phyloP scores from a whole-genome alignment of 1,140 invertebrate species.

The Saccostrea echinata region DNA sequence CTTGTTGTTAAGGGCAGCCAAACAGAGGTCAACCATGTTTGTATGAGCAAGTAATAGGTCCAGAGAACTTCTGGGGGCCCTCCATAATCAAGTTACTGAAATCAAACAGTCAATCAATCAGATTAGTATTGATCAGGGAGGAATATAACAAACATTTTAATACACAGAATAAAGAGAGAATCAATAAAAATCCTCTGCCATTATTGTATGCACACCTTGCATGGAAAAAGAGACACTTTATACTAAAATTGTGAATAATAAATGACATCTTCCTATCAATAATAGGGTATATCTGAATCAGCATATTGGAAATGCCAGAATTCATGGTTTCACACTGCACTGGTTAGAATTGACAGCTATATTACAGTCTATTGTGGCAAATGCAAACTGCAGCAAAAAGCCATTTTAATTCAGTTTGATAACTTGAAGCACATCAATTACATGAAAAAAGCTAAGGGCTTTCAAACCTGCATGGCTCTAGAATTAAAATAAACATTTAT shows the following conservation, averaged over 20 bases:
- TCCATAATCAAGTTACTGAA: slow-evolving; percentile 10
- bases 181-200: slow-evolving; percentile 9
- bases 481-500: too few relatives aligned
- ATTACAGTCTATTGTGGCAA: too few relatives aligned
- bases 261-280: background rate
- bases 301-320: background rate
- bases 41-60: background rate
- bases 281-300: background rate
- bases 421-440: too few relatives aligned
- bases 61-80: background rate
- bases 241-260: background rate
- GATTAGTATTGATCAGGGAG: slow-evolving; percentile 8
- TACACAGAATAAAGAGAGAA: slow-evolving; percentile 1
- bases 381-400: too few relatives aligned
- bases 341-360: too few relatives aligned
- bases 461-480: too few relatives aligned
- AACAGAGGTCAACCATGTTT: background rate
- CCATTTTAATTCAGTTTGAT: too few relatives aligned
- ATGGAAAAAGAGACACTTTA: background rate
- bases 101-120: slow-evolving; percentile 31
- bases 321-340: background rate
- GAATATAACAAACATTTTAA: background rate
- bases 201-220: background rate
- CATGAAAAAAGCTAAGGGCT: too few relatives aligned
- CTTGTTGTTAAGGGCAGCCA: background rate